These are phyloP conservation scores for Lacanobia wlatinum DNA, from an alignment of 2,888 invertebrate species.

Conservation along the genomic window DNA sequence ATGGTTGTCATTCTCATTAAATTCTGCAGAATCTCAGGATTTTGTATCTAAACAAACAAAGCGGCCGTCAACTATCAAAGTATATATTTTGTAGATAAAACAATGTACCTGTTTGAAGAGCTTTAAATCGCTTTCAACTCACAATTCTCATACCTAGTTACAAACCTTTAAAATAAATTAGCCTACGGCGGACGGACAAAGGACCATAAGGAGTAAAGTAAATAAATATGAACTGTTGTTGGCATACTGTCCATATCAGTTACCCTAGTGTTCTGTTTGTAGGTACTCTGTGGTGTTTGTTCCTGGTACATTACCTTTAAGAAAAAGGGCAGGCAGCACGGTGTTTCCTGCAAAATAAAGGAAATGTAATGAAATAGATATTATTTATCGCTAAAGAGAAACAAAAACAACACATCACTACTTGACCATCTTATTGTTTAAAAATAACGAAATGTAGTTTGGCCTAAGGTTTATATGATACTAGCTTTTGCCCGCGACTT, in stretches of 20 bases:
- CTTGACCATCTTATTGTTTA: no score
- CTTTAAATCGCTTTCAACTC: no score
- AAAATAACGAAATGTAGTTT: no score
- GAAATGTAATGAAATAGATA: background rate
- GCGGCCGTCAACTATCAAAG: no score
- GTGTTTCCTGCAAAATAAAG: conserved; percentile 24
- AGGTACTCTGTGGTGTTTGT: conserved; percentile 62
- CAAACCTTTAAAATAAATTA: conserved; percentile 14
- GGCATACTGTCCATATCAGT: conserved; percentile 33
- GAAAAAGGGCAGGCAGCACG: conserved; percentile 25
- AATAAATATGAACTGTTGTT: conserved; percentile 37
- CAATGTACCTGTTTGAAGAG: no score
- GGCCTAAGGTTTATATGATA: no score
- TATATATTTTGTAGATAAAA: no score
- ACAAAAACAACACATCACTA: background rate
- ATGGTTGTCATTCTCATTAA: no score
- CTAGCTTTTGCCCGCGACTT: no score
- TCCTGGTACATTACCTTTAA: conserved; percentile 63
- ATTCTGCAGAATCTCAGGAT: no score
- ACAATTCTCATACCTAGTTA: background rate
- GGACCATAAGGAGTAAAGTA: conserved; percentile 17
- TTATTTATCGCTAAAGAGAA: background rate
- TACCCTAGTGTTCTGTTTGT: conserved; percentile 11
- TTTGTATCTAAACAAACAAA: no score
- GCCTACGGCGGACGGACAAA: conserved; percentile 24